Evolutionary conservation across 1,140 invertebrate genomes (phyloP).

Genomic region (Panagrolaimus sp.): DNA sequence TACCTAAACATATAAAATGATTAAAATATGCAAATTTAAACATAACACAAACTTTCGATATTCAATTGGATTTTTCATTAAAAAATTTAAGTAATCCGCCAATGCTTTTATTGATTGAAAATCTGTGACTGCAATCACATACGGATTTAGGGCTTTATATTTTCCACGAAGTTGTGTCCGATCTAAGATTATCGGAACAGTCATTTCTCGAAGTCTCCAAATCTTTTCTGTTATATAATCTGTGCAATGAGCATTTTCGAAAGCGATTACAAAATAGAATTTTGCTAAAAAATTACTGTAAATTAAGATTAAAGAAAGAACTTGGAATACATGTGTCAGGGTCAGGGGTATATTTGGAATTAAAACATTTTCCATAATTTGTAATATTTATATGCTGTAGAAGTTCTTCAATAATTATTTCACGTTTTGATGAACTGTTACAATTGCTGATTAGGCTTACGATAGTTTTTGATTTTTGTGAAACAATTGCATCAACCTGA

Average conservation of each 20-base stretch:
- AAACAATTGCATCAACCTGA: not conserved
- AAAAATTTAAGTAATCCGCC: slow-evolving; percentile 8
- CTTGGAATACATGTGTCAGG: not conserved
- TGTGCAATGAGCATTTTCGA: slow-evolving; percentile 29
- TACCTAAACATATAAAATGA: too few relatives aligned
- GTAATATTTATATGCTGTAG: not conserved
- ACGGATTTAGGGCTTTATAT: not conserved
- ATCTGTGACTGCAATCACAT: slow-evolving; percentile 18
- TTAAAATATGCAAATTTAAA: too few relatives aligned
- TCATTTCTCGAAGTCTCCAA: slow-evolving; percentile 12
- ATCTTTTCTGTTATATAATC: slow-evolving; percentile 38
- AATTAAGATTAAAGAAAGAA: not conserved
- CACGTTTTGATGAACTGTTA: not conserved
- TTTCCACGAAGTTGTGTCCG: not conserved
- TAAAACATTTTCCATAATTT: slow-evolving; percentile 3
- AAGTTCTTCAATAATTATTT: slow-evolving; percentile 9
- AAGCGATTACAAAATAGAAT: slow-evolving; percentile 34
- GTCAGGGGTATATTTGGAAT: not conserved
- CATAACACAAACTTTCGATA: slow-evolving; percentile 11
- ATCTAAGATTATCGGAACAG: slow-evolving; percentile 11
- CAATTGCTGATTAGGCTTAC: not conserved
- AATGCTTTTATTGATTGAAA: slow-evolving; percentile 2
- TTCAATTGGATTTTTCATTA: slow-evolving; percentile 2
- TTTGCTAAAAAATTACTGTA: not conserved
- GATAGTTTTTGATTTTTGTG: not conserved